These are phyloP conservation scores for Netelia fuscicornis DNA, from an alignment of 2,888 invertebrate genomes.

Conservation along the genomic window DNA sequence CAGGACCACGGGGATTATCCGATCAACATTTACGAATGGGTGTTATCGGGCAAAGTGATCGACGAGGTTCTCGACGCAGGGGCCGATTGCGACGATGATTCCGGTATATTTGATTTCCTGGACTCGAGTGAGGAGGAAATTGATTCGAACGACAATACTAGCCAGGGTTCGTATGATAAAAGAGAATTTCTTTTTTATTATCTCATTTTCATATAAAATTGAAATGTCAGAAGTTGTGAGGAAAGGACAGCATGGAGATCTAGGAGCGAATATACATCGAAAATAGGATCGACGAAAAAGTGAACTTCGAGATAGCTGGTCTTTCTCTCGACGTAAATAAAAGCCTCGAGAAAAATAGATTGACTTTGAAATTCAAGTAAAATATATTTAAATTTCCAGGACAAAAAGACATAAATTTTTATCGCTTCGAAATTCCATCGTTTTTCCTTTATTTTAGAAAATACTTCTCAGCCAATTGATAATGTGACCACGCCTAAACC, in stretches of 20 bases:
- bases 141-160: constrained; percentile 68
- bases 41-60: constrained; percentile 72
- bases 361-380: constrained; percentile 17
- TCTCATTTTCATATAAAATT: neutral
- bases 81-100: constrained; percentile 67
- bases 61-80: constrained; percentile 50
- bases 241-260: neutral
- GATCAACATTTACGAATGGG: constrained; percentile 25
- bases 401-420: neutral
- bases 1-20: constrained; percentile 8
- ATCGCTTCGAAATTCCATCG: neutral
- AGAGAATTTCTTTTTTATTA: neutral
- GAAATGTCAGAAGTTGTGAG: neutral
- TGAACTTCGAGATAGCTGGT: constrained; percentile 30
- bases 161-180: constrained; percentile 52
- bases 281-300: neutral
- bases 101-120: constrained; percentile 77
- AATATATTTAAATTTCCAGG: neutral
- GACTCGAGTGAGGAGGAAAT: constrained; percentile 74
- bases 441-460: neutral
- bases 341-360: neutral
- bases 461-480: neutral
- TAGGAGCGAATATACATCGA: neutral
- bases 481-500: too few relatives aligned
- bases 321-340: constrained; percentile 57